Percentiles rank a stretch among this genome's conserved stretches.
Conservation (phyloP, 2,113 vertebrate genomes). For the Percina caprodes region DNA sequence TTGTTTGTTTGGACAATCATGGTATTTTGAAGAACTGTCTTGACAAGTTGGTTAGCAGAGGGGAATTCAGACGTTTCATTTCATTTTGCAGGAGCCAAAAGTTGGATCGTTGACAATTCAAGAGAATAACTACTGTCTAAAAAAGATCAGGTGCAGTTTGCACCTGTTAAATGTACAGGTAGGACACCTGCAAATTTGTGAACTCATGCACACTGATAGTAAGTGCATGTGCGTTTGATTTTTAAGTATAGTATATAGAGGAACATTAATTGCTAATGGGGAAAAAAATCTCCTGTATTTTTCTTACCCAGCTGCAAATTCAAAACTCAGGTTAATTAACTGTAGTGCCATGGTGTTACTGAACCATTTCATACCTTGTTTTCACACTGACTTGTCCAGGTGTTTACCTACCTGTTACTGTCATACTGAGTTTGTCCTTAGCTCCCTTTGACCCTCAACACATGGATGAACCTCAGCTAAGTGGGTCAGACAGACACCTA, state of each 20-base stretch:
- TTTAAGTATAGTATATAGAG: background rate
- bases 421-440: background rate
- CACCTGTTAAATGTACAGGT: constrained; percentile 28
- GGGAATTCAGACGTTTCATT: constrained; percentile 37
- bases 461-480: background rate
- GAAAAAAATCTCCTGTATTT: background rate
- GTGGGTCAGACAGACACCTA: background rate
- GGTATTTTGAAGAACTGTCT: constrained; percentile 28
- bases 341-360: background rate
- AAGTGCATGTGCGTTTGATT: background rate
- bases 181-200: background rate
- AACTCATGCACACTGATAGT: background rate
- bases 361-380: background rate
- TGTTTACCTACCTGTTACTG: background rate
- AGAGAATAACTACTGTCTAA: constrained; percentile 25
- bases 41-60: constrained; percentile 19
- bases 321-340: background rate
- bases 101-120: constrained; percentile 18
- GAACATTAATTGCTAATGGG: background rate
- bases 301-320: background rate
- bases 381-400: background rate
- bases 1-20: constrained; percentile 36
- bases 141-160: constrained; percentile 27
- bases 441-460: background rate
- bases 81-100: constrained; percentile 38